Evolutionary conservation across 2,113 vertebrate species (phyloP).

Genomic region (Bufo gargarizans): DNA sequence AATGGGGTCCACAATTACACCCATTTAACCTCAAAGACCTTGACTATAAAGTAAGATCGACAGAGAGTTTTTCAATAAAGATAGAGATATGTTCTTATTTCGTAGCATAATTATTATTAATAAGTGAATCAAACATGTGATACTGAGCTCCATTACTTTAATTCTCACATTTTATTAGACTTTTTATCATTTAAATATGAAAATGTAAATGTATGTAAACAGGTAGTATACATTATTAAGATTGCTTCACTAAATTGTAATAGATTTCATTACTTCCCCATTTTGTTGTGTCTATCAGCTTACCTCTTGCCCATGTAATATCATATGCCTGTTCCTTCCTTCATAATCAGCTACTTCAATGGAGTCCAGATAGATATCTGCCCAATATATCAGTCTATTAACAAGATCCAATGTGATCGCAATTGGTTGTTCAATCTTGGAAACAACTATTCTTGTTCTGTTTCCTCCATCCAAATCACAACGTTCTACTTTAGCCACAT

Average conservation of each 20-base stretch:
- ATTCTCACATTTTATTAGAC: too few species aligned
- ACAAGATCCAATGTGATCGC: conserved; percentile 89
- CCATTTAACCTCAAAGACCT: not conserved
- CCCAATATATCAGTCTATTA: conserved; percentile 95
- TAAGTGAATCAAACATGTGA: too few species aligned
- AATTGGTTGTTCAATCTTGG: conserved; percentile 88
- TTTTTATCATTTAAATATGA: too few species aligned
- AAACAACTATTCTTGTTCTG: conserved; percentile 86
- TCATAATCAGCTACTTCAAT: conserved; percentile 94
- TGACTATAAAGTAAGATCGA: not conserved
- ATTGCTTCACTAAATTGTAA: too few species aligned
- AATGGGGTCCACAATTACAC: conserved; percentile 3
- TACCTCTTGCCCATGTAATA: conserved; percentile 89
- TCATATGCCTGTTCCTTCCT: conserved; percentile 83
- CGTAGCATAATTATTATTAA: too few species aligned
- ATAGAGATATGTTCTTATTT: too few species aligned
- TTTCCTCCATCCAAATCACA: conserved; percentile 97
- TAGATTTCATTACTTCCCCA: too few species aligned
- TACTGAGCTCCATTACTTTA: too few species aligned
- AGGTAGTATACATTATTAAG: not conserved
- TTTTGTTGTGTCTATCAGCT: conserved; percentile 62
- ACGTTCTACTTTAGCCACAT: conserved; percentile 89
- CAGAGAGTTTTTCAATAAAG: not conserved
- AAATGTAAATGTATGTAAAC: too few species aligned
- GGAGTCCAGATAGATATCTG: conserved; percentile 92